These are phyloP conservation scores for Darevskia nairensis DNA, from an alignment of 2,797 vertebrate species.

Conservation along the genomic window DNA sequence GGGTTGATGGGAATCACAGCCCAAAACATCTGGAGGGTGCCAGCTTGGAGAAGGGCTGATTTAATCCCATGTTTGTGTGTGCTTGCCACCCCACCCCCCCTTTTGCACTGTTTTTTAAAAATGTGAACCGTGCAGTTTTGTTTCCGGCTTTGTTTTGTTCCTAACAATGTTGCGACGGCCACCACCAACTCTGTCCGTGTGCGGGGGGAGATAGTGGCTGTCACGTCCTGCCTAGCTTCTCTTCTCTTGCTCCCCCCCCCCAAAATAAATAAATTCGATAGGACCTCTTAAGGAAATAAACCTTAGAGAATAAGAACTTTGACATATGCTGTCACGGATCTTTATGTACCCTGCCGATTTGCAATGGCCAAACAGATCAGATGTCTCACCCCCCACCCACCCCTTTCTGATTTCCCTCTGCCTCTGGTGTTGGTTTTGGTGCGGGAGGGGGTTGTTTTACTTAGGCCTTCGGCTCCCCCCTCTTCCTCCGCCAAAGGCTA, in stretches of 20 bases:
- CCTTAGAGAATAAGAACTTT: not conserved
- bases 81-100: not conserved
- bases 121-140: constrained; percentile 85
- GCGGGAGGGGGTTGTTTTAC: not conserved
- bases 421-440: not conserved
- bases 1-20: no score
- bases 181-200: constrained; percentile 46
- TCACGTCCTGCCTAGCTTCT: not conserved
- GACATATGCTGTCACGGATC: not conserved
- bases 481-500: not conserved
- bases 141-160: constrained; percentile 75
- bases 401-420: not conserved
- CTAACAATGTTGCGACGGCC: constrained; percentile 72
- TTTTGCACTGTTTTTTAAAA: constrained; percentile 69
- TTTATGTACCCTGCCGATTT: not conserved
- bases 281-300: constrained; percentile 20
- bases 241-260: constrained; percentile 18
- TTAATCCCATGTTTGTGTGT: not conserved
- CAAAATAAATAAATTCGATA: not conserved
- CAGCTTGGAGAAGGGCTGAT: no score
- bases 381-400: not conserved
- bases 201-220: constrained; percentile 1
- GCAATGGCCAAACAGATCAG: not conserved
- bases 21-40: no score
- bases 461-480: not conserved